Conservation (phyloP, 2,797 vertebrate genomes). For the Anabacerthia variegaticeps region DNA sequence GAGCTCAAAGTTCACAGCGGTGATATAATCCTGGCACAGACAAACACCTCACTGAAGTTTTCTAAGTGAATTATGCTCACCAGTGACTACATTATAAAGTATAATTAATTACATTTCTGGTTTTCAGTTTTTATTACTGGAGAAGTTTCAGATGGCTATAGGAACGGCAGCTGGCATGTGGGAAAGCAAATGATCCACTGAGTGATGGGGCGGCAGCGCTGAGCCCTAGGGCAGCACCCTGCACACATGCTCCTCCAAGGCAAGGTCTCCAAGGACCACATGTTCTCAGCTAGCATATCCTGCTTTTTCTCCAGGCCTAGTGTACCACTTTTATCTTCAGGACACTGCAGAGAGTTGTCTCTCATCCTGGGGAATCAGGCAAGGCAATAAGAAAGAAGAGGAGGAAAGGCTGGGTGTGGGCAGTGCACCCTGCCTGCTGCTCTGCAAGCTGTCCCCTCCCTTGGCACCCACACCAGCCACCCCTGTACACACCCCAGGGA, state of each 20-base stretch:
- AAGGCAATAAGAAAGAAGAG: neutral
- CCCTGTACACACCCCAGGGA: neutral
- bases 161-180: neutral
- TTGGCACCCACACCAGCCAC: neutral
- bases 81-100: slow-evolving; percentile 12
- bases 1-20: neutral
- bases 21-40: neutral
- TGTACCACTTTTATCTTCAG: neutral
- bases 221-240: neutral
- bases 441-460: neutral
- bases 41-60: neutral
- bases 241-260: fast-evolving
- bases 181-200: neutral
- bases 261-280: neutral
- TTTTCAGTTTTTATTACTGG: neutral
- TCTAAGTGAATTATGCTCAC: neutral
- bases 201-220: neutral
- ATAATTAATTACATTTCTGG: slow-evolving; percentile 1
- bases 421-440: fast-evolving
- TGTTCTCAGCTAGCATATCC: neutral
- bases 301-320: neutral
- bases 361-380: fast-evolving
- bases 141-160: slow-evolving; percentile 3
- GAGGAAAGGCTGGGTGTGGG: neutral
- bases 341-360: fast-evolving